Base-by-base conservation (phyloP, 2,888 invertebrate genomes). In the Agrochola lychnidis region DNA sequence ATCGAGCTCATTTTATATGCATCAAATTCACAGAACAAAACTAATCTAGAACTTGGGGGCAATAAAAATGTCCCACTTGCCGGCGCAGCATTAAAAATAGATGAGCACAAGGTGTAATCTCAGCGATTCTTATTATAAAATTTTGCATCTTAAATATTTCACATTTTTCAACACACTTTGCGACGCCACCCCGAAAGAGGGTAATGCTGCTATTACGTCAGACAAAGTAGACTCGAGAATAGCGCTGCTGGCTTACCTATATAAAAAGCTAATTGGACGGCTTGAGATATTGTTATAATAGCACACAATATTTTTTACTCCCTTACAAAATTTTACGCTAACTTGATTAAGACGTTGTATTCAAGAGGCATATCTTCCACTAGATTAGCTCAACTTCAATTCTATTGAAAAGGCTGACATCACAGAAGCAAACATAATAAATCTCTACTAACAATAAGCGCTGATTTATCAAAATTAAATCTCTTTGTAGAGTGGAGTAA, bases 1-100 rank as follows among this genome's bases (percentile, higher is more conserved):
- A 96, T 95, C 93, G 95, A 93, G 93, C 94, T 96, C 96, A 96
- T 96, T 96, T 92, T 94, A 94, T 95, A 96, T 96, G 96, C 96
- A 96, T 96, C 96, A 96, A 96, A 96, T 94, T 95, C 94, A 93
- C 94, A 94, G 94, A 96, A 96, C 96, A 96, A 96, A 96, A 96
- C 96, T 96, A 96, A 96, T 96, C 96, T 95, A 93, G 92, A 93
- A 94, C 94, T 91, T 91, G 90, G 93, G 90, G 94, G 96, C 94
- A 95, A 96, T 96, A 96, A 96, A 96, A 96, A 95, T 94, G 95
- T 95, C 95, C 94, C 94, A 94, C 93, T 94, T 94, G 94, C 93
- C 90, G 89, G 91, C 91, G 91, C 89, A 91, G 93, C 92, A 93
- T 95, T 94, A 94, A 96, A 96, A 94, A 96, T 96, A 94, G 93